Conservation (phyloP, 2,113 vertebrate genomes). For the Nibea albiflora region DNA sequence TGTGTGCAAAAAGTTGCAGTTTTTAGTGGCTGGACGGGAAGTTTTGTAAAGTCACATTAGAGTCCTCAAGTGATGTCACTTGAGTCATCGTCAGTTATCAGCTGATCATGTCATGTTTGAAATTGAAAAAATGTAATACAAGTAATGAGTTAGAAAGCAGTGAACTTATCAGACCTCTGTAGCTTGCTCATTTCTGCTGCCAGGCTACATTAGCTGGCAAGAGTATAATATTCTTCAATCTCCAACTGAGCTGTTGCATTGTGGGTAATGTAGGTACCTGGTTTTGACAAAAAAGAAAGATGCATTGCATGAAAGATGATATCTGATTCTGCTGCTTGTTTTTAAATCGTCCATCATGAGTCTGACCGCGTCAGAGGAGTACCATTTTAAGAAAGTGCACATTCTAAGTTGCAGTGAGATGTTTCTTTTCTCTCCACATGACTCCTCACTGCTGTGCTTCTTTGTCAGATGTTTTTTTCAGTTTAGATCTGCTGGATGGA, state of each 20-base stretch:
- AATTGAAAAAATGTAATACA: too few relatives aligned
- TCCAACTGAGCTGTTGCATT: not conserved
- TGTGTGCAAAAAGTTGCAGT: too few relatives aligned
- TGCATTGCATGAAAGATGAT: not conserved
- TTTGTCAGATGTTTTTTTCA: conserved; percentile 3
- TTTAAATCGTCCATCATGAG: not conserved
- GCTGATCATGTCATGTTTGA: too few relatives aligned
- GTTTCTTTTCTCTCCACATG: not conserved
- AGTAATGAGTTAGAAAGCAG: not conserved
- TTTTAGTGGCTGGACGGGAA: too few relatives aligned
- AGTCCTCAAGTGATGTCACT: too few relatives aligned
- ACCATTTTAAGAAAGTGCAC: not conserved
- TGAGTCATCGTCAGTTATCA: not conserved
- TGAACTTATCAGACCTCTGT: not conserved
- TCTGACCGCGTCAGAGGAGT: not conserved
- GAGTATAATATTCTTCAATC: not conserved
- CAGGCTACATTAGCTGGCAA: not conserved
- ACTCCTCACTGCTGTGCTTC: not conserved
- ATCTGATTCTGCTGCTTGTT: not conserved
- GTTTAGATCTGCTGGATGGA: conserved; percentile 10
- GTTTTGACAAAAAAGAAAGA: not conserved
- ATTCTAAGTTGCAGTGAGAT: not conserved
- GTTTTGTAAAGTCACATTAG: too few relatives aligned
- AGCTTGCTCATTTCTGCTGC: not conserved
- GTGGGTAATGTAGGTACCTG: not conserved